Percentiles rank a stretch among this genome's conserved stretches.
phyloP scores from a whole-genome alignment of 2,888 invertebrate species.

The Thecophora atra region DNA sequence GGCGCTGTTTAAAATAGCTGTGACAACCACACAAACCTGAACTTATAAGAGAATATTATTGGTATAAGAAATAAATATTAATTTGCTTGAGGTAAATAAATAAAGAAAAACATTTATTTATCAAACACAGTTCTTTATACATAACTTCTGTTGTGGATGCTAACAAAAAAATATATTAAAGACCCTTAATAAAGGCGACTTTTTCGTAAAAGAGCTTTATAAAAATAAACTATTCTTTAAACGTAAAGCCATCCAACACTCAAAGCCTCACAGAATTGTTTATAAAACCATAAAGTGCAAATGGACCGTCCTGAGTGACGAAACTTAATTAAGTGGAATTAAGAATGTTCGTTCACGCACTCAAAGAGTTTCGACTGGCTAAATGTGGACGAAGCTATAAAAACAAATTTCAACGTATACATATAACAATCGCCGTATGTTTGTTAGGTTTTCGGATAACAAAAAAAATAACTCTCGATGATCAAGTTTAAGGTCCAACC shows the following conservation, averaged over 20 bases:
- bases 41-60: too few species aligned
- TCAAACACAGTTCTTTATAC: too few species aligned
- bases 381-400: background rate
- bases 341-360: background rate
- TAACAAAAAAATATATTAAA: too few species aligned
- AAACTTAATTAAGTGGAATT: constrained; percentile 13
- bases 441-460: background rate
- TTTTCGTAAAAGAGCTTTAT: too few species aligned
- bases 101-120: too few species aligned
- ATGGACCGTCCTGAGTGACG: constrained; percentile 7
- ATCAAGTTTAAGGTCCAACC: background rate
- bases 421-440: background rate
- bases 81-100: too few species aligned
- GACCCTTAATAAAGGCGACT: too few species aligned
- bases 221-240: too few species aligned
- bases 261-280: background rate
- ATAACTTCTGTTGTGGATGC: too few species aligned
- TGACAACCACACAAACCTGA: too few species aligned
- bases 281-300: constrained; percentile 15
- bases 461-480: background rate
- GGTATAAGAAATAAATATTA: too few species aligned
- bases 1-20: too few species aligned
- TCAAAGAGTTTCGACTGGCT: background rate
- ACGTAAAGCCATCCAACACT: background rate
- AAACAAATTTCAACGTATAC: background rate